Evolutionary conservation across 2,888 invertebrate species (phyloP).

Genomic region (Ormia ochracea): DNA sequence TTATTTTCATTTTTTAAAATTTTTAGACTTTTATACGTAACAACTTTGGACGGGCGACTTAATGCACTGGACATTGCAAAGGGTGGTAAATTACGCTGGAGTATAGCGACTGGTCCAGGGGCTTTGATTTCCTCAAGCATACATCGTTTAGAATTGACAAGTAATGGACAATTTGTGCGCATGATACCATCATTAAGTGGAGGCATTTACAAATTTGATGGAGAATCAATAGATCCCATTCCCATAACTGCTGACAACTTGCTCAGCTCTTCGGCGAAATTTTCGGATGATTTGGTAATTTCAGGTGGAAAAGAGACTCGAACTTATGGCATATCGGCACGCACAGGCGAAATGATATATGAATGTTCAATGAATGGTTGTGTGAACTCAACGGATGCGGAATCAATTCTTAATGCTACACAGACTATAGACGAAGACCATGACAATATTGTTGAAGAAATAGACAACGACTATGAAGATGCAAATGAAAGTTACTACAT

Average conservation of each 20-base stretch:
- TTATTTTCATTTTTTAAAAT: neutral
- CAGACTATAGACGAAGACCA: slow-evolving; percentile 35
- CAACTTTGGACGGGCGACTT: slow-evolving; percentile 92
- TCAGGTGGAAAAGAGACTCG: slow-evolving; percentile 92
- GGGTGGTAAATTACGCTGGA: slow-evolving; percentile 86
- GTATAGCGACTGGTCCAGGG: slow-evolving; percentile 84
- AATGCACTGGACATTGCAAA: slow-evolving; percentile 86
- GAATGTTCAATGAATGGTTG: slow-evolving; percentile 87
- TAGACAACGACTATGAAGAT: slow-evolving; percentile 47
- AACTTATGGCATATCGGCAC: slow-evolving; percentile 89
- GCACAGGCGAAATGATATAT: slow-evolving; percentile 84
- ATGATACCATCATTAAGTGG: slow-evolving; percentile 96
- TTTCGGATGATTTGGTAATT: slow-evolving; percentile 89
- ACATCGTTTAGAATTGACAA: slow-evolving; percentile 89
- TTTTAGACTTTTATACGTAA: slow-evolving; percentile 86
- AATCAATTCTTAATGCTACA: slow-evolving; percentile 30
- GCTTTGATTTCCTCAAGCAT: slow-evolving; percentile 92
- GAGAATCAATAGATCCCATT: slow-evolving; percentile 89
- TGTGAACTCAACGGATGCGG: slow-evolving; percentile 81
- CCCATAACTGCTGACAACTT: slow-evolving; percentile 92
- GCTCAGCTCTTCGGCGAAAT: slow-evolving; percentile 90
- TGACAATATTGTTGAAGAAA: slow-evolving; percentile 31
- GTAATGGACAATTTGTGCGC: slow-evolving; percentile 89
- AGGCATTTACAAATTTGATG: slow-evolving; percentile 93
- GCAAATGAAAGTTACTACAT: slow-evolving; percentile 58